Percentiles rank a stretch among this genome's conserved stretches.
Conservation (phyloP, 2,888 invertebrate species). For the Aleiodes leptofemur region DNA sequence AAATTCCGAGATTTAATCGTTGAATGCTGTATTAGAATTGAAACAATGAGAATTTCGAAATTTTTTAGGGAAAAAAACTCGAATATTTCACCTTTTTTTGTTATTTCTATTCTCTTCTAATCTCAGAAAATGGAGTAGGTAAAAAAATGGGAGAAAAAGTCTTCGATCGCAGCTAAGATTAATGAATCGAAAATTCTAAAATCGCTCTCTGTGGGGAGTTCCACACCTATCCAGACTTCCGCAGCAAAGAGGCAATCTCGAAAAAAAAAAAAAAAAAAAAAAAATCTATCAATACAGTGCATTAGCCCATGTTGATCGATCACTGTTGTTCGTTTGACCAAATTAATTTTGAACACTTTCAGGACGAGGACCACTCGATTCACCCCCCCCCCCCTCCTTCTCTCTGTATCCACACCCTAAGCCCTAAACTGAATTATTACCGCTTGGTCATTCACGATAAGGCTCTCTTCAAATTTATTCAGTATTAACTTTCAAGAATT, state of each 20-base stretch:
- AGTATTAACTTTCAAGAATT: conserved; percentile 3
- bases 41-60: conserved; percentile 62
- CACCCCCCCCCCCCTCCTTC: neutral
- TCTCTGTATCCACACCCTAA: neutral
- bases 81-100: neutral
- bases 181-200: conserved; percentile 68
- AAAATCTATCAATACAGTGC: neutral
- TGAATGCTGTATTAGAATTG: conserved; percentile 62
- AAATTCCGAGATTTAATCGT: conserved; percentile 48
- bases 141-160: conserved; percentile 45
- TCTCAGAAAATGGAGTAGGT: conserved; percentile 17
- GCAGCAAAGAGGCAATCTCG: conserved; percentile 31
- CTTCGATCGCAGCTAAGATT: conserved; percentile 66
- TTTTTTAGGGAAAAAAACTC: neutral
- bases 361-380: conserved; percentile 44
- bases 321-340: conserved; percentile 62
- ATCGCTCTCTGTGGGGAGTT: conserved; percentile 59
- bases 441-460: conserved; percentile 28
- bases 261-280: conserved; percentile 40
- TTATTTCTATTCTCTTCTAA: conserved; percentile 27
- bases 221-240: conserved; percentile 59
- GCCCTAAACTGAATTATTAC: conserved; percentile 10
- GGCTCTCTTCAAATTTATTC: conserved; percentile 25
- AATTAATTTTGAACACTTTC: conserved; percentile 65
- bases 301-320: conserved; percentile 60